These are phyloP conservation scores for Drosophila antonietae DNA, from an alignment of 2,888 invertebrate species.

Conservation along the genomic window DNA sequence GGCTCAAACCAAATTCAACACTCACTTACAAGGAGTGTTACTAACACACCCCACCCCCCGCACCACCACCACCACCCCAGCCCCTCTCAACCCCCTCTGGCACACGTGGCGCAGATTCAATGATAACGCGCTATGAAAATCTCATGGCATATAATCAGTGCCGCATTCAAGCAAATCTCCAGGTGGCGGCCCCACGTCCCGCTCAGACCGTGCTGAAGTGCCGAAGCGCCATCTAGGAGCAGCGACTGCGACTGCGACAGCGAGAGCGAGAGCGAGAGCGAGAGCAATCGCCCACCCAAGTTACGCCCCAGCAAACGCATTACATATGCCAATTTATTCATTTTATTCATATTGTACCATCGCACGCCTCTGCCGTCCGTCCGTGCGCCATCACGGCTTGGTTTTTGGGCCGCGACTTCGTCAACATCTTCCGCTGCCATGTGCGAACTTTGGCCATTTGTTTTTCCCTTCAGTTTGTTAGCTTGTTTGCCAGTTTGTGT, in stretches of 20 bases:
- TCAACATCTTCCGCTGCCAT: conserved; percentile 48
- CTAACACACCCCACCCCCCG: not conserved
- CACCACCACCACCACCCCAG: not conserved
- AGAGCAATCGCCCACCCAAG: not conserved
- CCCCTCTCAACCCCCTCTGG: not conserved
- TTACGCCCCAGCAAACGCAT: conserved; percentile 61
- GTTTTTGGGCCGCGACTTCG: conserved; percentile 43
- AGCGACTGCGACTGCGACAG: not conserved
- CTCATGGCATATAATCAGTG: conserved; percentile 74
- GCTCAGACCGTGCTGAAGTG: not conserved
- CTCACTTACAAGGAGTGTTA: not conserved
- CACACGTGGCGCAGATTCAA: conserved; percentile 59
- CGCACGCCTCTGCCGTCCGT: conserved; percentile 10
- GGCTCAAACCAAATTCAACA: conserved; percentile 19
- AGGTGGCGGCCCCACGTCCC: conserved; percentile 50
- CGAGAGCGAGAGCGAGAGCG: no score
- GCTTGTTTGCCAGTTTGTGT: conserved; percentile 53
- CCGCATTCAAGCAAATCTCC: conserved; percentile 71
- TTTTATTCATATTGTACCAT: conserved; percentile 75
- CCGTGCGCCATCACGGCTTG: not conserved
- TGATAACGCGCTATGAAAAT: conserved; percentile 66
- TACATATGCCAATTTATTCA: conserved; percentile 79
- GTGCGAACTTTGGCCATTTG: conserved; percentile 66
- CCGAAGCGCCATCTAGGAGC: conserved; percentile 18
- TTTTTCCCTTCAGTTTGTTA: conserved; percentile 50